Evolutionary conservation across 2,797 vertebrate species (phyloP).

Genomic region (Toxotes lorentzi): DNA sequence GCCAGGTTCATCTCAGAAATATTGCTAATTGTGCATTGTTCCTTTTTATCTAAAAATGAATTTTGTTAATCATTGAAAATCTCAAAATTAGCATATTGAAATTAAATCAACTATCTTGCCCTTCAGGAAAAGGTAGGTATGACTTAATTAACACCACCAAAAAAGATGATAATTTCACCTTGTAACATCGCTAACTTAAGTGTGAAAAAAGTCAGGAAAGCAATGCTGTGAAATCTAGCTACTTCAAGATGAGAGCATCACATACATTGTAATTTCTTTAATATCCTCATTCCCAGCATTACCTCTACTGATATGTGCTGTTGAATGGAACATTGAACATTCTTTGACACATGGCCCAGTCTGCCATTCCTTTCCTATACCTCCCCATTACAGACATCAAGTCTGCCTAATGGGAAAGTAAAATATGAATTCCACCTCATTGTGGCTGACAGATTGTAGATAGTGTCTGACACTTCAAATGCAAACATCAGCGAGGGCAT

Average conservation of each 20-base stretch:
- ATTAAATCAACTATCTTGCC: constrained; percentile 22
- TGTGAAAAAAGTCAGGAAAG: constrained; percentile 13
- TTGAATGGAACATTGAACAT: constrained; percentile 50
- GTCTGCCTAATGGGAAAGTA: constrained; percentile 76
- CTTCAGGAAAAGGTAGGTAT: constrained; percentile 1
- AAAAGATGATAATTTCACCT: constrained; percentile 33
- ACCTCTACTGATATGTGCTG: constrained; percentile 35
- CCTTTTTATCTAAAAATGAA: constrained; percentile 29
- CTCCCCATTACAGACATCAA: constrained; percentile 74
- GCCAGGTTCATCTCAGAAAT: background rate
- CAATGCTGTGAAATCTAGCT: background rate
- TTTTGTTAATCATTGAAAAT: constrained; percentile 5
- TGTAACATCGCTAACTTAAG: constrained; percentile 7
- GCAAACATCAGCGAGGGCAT: constrained; percentile 63
- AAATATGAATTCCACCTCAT: constrained; percentile 82
- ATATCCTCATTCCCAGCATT: constrained; percentile 32
- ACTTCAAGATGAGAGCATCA: constrained; percentile 32
- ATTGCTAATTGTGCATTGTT: constrained; percentile 27
- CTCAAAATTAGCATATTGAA: constrained; percentile 12
- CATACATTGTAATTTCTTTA: constrained; percentile 24
- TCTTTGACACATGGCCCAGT: constrained; percentile 38
- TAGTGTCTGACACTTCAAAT: constrained; percentile 65
- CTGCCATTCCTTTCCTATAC: constrained; percentile 60
- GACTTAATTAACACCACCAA: constrained; percentile 43
- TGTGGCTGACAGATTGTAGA: constrained; percentile 72